A percentile compares a stretch with the other conserved stretches of the same genome.
phyloP scores from a whole-genome alignment of 1,140 invertebrate genomes.

The Rhizoglyphus robini region DNA sequence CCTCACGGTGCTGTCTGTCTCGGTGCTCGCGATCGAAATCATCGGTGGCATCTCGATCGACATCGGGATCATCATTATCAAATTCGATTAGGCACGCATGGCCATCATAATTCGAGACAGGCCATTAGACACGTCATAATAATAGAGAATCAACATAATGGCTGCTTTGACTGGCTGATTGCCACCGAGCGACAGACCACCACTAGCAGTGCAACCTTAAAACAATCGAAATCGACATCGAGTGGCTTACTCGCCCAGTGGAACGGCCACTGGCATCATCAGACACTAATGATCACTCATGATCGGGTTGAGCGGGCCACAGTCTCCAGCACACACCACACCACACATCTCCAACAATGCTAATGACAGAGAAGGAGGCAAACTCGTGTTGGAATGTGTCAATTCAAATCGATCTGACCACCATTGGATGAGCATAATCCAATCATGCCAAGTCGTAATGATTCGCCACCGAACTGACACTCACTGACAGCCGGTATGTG shows the following conservation, averaged over 20 bases:
- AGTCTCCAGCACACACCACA: no score
- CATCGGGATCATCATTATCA: background rate
- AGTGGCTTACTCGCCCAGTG: background rate
- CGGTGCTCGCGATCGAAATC: no score
- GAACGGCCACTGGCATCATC: background rate
- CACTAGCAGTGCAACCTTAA: no score
- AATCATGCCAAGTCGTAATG: no score
- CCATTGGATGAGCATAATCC: no score
- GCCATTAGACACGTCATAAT: background rate
- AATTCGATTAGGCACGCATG: slow-evolving; percentile 14
- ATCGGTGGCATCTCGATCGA: no score
- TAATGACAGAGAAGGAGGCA: no score
- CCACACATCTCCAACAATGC: no score
- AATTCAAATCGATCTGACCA: background rate
- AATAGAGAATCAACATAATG: slow-evolving; percentile 3
- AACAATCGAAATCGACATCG: background rate
- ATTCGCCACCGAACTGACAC: no score
- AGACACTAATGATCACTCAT: background rate
- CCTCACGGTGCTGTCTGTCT: no score
- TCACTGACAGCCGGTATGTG: no score
- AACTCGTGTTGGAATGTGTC: no score
- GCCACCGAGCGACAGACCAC: background rate
- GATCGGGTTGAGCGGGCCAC: background rate
- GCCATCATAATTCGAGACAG: background rate
- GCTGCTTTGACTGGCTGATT: background rate